phyloP scores from a whole-genome alignment of 2,113 vertebrate species.

The Hippocampus guttulatus region DNA sequence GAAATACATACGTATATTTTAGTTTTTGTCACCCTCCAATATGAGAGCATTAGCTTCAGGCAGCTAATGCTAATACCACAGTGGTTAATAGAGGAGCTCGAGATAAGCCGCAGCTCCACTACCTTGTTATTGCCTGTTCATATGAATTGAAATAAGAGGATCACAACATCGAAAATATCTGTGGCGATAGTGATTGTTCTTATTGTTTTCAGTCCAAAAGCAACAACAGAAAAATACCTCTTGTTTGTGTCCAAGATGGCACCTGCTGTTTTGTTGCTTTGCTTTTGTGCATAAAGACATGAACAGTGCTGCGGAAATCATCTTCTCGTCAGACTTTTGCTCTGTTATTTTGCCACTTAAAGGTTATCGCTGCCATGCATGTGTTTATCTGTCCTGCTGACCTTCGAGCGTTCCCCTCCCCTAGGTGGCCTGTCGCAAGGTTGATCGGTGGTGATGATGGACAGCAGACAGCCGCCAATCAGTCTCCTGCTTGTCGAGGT shows the following conservation, averaged over 20 bases:
- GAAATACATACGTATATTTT: not conserved
- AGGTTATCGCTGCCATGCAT: slow-evolving; percentile 5
- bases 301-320: not conserved
- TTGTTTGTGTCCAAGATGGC: slow-evolving; percentile 41
- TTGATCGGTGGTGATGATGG: slow-evolving; percentile 55
- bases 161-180: slow-evolving; percentile 56
- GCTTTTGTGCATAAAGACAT: slow-evolving; percentile 24
- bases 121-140: slow-evolving; percentile 62
- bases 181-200: slow-evolving; percentile 47
- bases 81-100: slow-evolving; percentile 50
- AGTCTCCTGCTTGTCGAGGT: slow-evolving; percentile 55
- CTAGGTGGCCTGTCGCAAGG: slow-evolving; percentile 57
- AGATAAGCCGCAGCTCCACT: slow-evolving; percentile 51
- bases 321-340: not conserved
- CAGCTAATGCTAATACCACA: slow-evolving; percentile 41
- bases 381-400: slow-evolving; percentile 50
- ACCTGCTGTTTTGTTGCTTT: slow-evolving; percentile 48
- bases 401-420: slow-evolving; percentile 42
- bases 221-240: slow-evolving; percentile 60
- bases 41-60: slow-evolving; percentile 18
- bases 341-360: slow-evolving; percentile 9
- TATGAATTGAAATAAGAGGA: slow-evolving; percentile 61
- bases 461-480: slow-evolving; percentile 69
- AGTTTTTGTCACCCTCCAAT: slow-evolving; percentile 7
- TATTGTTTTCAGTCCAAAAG: slow-evolving; percentile 51